These are phyloP conservation scores for Frankliniella intonsa DNA, from an alignment of 2,888 invertebrate species.

Conservation along the genomic window DNA sequence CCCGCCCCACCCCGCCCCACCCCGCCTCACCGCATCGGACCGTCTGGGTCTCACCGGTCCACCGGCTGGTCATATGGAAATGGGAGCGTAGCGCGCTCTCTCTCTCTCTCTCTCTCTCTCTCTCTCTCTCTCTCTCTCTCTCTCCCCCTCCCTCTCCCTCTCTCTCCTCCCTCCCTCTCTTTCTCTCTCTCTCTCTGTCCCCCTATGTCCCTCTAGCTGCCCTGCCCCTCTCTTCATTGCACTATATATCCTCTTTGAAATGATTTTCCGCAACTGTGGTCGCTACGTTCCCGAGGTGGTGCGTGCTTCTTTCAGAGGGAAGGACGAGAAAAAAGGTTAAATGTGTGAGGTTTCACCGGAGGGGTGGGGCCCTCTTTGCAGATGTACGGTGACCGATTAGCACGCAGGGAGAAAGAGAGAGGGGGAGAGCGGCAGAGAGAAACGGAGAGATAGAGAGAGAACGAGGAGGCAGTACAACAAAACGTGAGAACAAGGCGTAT, in stretches of 20 bases:
- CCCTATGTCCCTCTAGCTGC: too few species aligned
- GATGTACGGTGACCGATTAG: not conserved
- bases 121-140: too few species aligned
- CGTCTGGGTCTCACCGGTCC: not conserved
- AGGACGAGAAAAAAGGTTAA: too few species aligned
- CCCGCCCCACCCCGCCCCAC: not conserved
- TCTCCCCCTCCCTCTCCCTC: not conserved
- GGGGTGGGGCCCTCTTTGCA: too few species aligned
- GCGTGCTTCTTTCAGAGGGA: too few species aligned
- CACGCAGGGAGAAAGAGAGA: not conserved
- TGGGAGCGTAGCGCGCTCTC: not conserved
- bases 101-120: not conserved
- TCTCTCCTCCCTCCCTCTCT: not conserved
- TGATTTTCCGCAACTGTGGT: too few species aligned
- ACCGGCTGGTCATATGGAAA: not conserved
- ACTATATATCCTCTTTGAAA: too few species aligned
- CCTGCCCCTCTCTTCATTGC: too few species aligned
- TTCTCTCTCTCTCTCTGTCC: too few species aligned
- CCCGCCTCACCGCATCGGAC: not conserved
- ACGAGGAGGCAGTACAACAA: not conserved
- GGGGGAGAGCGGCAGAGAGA: not conserved
- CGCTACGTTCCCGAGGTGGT: too few species aligned
- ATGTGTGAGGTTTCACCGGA: too few species aligned
- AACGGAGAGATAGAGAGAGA: not conserved
- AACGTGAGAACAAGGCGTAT: too few species aligned